Conservation (phyloP, 2,797 vertebrate species). For the Dryobates pubescens region DNA sequence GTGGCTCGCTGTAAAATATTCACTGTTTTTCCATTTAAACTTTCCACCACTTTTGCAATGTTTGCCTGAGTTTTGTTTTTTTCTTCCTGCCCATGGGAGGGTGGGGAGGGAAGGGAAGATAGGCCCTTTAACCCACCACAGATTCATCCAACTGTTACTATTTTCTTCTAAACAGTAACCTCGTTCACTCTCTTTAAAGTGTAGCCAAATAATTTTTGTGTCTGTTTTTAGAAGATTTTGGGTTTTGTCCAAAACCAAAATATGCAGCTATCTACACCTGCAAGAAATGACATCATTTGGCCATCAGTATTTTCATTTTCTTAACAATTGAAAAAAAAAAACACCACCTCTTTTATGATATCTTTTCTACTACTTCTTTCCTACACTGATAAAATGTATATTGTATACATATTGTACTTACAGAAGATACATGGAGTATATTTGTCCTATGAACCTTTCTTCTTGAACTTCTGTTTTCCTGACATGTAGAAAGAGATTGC, state of each 20-base stretch:
- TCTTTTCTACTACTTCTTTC: neutral
- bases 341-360: neutral
- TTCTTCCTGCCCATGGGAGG: too few species aligned
- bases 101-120: too few species aligned
- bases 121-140: too few species aligned
- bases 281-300: neutral
- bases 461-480: neutral
- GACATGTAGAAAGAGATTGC: neutral
- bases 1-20: too few species aligned
- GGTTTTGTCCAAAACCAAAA: neutral
- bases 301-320: neutral
- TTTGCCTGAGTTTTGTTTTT: too few species aligned
- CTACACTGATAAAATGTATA: neutral
- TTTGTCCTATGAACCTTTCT: neutral
- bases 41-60: too few species aligned
- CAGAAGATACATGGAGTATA: fast-evolving
- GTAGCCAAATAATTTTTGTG: constrained; percentile 24
- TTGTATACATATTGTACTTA: neutral
- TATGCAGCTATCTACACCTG: neutral
- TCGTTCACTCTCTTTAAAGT: neutral
- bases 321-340: neutral
- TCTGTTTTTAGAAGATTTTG: neutral
- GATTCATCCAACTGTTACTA: constrained; percentile 28
- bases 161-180: constrained; percentile 28
- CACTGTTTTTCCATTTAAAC: too few species aligned